Evolutionary conservation across 2,888 invertebrate species (phyloP).

Genomic region (Drosophila diplacantha): DNA sequence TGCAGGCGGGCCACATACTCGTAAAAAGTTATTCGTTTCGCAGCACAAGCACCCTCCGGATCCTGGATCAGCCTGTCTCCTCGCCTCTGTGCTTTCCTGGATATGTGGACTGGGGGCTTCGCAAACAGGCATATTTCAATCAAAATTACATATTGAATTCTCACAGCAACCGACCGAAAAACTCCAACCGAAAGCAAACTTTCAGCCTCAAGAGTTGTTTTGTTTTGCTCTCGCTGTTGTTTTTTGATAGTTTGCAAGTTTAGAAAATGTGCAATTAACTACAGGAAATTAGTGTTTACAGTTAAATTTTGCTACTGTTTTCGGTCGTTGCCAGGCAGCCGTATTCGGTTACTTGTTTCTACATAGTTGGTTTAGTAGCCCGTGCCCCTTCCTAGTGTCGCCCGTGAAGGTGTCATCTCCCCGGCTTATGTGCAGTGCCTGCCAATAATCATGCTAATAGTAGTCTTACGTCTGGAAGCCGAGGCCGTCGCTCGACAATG

Average conservation of each 20-base stretch:
- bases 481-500: slow-evolving; percentile 41
- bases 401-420: slow-evolving; percentile 7
- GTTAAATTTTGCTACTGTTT: slow-evolving; percentile 33
- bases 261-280: slow-evolving; percentile 67
- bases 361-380: neutral
- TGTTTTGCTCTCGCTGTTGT: slow-evolving; percentile 35
- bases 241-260: slow-evolving; percentile 44
- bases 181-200: slow-evolving; percentile 39
- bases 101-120: slow-evolving; percentile 26
- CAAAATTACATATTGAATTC: slow-evolving; percentile 66
- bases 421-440: slow-evolving; percentile 30
- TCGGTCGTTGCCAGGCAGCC: slow-evolving; percentile 15
- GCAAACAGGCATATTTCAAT: slow-evolving; percentile 73
- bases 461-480: slow-evolving; percentile 14
- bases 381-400: neutral
- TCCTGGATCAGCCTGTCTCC: slow-evolving; percentile 18
- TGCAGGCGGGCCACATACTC: slow-evolving; percentile 22
- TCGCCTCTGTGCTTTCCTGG: slow-evolving; percentile 29
- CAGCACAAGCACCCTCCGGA: slow-evolving; percentile 32
- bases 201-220: slow-evolving; percentile 31
- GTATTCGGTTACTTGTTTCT: too few relatives aligned
- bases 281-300: slow-evolving; percentile 65
- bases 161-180: slow-evolving; percentile 33
- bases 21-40: slow-evolving; percentile 53
- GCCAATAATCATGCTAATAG: slow-evolving; percentile 38